These are phyloP conservation scores for Entelurus aequoreus DNA, from an alignment of 2,113 vertebrate genomes.

Conservation along the genomic window DNA sequence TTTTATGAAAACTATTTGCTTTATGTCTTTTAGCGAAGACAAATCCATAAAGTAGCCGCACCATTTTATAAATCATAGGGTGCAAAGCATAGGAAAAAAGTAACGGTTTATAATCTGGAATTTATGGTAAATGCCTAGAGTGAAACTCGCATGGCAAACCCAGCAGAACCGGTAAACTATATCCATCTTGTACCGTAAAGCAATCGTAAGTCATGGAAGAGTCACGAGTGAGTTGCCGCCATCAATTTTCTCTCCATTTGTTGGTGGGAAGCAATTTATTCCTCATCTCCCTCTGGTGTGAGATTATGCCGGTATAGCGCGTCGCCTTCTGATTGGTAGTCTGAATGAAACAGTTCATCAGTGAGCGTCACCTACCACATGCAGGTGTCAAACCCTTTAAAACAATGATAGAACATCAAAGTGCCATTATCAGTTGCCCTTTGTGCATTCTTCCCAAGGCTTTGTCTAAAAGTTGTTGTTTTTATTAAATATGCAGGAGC, in stretches of 20 bases:
- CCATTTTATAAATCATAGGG: too few species aligned
- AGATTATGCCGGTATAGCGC: conserved; percentile 13
- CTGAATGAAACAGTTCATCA: conserved; percentile 30
- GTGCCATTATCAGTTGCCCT: background rate
- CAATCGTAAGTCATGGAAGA: conserved; percentile 7
- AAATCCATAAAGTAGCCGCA: too few species aligned
- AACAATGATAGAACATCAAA: conserved; percentile 10
- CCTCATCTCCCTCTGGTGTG: conserved; percentile 27
- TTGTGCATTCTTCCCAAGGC: conserved; percentile 6
- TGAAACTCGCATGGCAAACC: conserved; percentile 4
- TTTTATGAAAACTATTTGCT: too few species aligned
- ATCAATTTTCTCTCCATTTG: conserved; percentile 46
- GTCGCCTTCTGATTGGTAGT: conserved; percentile 35
- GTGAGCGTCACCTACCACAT: conserved; percentile 25
- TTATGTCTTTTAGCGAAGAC: too few species aligned
- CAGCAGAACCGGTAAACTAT: conserved; percentile 1
- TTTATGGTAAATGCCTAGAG: background rate
- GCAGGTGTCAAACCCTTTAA: conserved; percentile 31
- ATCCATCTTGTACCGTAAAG: conserved; percentile 1
- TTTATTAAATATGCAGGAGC: conserved; percentile 1
- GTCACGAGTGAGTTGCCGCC: conserved; percentile 22
- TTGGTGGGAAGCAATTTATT: conserved; percentile 47
- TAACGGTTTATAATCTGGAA: too few species aligned
- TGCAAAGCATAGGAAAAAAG: too few species aligned
- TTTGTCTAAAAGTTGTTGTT: background rate